Conservation (phyloP, 2,888 invertebrate genomes). For the Rotaria sp. region DNA sequence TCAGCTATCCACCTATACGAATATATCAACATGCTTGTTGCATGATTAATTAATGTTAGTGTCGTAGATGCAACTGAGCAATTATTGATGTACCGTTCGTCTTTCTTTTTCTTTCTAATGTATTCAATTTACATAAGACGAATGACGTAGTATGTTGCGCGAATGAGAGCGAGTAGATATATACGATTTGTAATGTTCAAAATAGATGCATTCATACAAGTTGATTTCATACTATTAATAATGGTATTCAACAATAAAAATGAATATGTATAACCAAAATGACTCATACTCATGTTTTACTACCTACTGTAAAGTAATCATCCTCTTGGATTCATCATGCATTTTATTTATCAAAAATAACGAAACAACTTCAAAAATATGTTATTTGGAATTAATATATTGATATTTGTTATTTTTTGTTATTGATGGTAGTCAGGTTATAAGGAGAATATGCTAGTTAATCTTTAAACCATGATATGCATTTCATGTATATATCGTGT, state of each 20-base stretch:
- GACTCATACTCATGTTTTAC: background rate
- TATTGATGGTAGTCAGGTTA: background rate
- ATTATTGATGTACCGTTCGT: background rate
- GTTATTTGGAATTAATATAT: background rate
- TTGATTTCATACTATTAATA: background rate
- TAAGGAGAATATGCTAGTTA: background rate
- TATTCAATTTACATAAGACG: conserved; percentile 11
- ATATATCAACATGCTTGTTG: background rate
- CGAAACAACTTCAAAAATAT: background rate
- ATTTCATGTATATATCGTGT: conserved; percentile 32
- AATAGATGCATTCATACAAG: background rate
- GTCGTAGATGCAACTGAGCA: background rate
- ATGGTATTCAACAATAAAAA: background rate
- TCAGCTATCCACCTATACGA: background rate
- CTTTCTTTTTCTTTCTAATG: background rate
- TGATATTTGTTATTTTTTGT: too few species aligned
- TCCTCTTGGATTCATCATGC: background rate
- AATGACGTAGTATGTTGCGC: background rate
- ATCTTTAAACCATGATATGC: conserved; percentile 38
- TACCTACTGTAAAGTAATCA: background rate
- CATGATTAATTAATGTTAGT: conserved; percentile 2
- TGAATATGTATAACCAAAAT: background rate
- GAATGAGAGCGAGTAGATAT: background rate
- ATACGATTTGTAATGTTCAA: background rate
- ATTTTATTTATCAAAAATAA: too few species aligned